Conservation (phyloP, 2,113 vertebrate genomes). For the Corythornis vintsioides region DNA sequence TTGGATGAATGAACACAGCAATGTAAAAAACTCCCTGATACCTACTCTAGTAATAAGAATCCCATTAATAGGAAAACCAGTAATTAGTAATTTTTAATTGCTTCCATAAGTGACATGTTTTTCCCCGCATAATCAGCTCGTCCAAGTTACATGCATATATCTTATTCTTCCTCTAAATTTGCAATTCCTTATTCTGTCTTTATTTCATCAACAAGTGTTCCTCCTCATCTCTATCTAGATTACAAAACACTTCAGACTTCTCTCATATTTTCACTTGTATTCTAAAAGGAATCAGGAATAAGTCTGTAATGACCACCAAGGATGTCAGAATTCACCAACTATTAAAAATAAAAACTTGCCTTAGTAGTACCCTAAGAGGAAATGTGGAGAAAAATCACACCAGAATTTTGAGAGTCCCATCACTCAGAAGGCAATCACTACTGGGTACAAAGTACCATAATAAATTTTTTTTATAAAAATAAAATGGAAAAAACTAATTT, state of each 20-base stretch:
- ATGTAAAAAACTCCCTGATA: background rate
- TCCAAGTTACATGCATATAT: background rate
- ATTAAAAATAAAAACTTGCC: background rate
- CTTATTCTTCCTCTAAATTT: background rate
- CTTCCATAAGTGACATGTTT: background rate
- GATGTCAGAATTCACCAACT: background rate
- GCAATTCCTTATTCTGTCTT: background rate
- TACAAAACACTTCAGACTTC: background rate
- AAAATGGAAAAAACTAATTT: background rate
- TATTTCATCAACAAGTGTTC: background rate
- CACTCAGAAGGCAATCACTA: background rate
- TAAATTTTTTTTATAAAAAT: background rate
- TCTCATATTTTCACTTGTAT: background rate
- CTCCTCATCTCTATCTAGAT: background rate
- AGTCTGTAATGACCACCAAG: background rate
- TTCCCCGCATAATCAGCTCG: background rate
- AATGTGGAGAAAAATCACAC: background rate
- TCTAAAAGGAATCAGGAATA: background rate
- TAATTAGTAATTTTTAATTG: background rate
- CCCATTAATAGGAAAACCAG: background rate
- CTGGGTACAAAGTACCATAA: background rate
- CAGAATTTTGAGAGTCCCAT: background rate
- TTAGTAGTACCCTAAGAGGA: background rate
- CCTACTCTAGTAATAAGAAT: background rate
- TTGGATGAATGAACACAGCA: background rate